Evolutionary conservation across 2,797 vertebrate genomes (phyloP), one percentile per base, ranked within the genome.

Genomic region (Merluccius polli): DNA sequence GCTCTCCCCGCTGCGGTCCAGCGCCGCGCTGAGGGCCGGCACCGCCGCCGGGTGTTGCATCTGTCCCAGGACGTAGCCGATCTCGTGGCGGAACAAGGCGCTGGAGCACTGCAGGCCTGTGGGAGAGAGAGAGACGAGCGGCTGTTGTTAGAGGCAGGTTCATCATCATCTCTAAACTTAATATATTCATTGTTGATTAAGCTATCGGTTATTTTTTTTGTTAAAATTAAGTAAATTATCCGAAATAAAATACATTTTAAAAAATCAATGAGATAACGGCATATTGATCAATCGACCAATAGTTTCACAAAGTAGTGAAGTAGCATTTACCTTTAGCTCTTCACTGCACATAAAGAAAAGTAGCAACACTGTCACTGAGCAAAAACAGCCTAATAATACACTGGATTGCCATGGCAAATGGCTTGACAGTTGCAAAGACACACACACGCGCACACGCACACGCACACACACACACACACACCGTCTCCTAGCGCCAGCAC

Each of bases 51-150:
- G 95, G 0, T 98, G 94, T 90, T 95, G 96, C 90, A 98, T 93
- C 91, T 99, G 98, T 12, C 98, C 97, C 80, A 99, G 92, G 24
- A 98, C 97, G 0, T 96, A 98, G 1, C 96, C 96, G 0, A 99
- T 93, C 91, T 98, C 97, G 0, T 99, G 98, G 48, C 97, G 96
- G 87, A 99, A 97, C 38, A 99, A 93, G 15, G 95, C 95, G 0
- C 98, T 94, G 78, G 95, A 90, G 0, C 94, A 94, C 73, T 73
- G 80, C 77, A 99, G 90, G 16, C 97, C 98, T 69, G 67, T 3
- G 0, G 10, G 24, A 1, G 27, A 15, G 29, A 12, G 67, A 4
- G 31, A 18, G 31, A 8, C 29, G 2, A 69, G 13, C 18, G 31
- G 31, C 1, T 30, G 52, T 59, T 24, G 18, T 18, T 48, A 16